Conservation (phyloP, 2,888 invertebrate species). For the Polymixis lichenea region DNA sequence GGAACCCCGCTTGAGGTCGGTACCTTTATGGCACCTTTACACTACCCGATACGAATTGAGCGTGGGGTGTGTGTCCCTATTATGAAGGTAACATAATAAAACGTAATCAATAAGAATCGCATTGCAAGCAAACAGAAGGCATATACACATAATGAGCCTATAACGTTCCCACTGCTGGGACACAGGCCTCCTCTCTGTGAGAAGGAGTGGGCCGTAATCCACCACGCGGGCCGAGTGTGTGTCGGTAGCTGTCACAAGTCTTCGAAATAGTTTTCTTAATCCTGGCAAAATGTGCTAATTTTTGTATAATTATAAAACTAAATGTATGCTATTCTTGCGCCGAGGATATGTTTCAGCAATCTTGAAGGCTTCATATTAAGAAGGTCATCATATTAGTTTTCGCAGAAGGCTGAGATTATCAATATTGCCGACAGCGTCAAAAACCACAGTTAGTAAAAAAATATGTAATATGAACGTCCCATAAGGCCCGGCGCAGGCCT, state of each 20-base stretch:
- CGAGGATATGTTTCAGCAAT: too few species aligned
- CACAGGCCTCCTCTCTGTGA: too few species aligned
- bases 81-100: background rate
- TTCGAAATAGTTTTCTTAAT: background rate
- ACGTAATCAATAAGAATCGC: background rate
- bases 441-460: background rate
- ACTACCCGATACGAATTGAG: constrained; percentile 30
- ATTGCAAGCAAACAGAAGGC: too few species aligned
- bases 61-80: background rate
- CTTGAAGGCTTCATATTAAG: too few species aligned
- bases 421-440: background rate
- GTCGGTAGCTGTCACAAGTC: too few species aligned
- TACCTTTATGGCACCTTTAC: constrained; percentile 37
- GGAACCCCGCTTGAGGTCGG: constrained; percentile 22
- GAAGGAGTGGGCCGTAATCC: too few species aligned
- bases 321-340: too few species aligned
- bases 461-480: background rate
- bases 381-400: too few species aligned
- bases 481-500: constrained; percentile 5
- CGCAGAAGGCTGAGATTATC: too few species aligned
- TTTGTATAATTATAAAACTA: background rate
- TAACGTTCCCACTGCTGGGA: too few species aligned
- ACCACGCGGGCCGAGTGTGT: too few species aligned
- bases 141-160: too few species aligned
- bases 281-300: background rate